phyloP scores from a whole-genome alignment of 2,797 vertebrate species.

The Arremon brunneinucha region DNA sequence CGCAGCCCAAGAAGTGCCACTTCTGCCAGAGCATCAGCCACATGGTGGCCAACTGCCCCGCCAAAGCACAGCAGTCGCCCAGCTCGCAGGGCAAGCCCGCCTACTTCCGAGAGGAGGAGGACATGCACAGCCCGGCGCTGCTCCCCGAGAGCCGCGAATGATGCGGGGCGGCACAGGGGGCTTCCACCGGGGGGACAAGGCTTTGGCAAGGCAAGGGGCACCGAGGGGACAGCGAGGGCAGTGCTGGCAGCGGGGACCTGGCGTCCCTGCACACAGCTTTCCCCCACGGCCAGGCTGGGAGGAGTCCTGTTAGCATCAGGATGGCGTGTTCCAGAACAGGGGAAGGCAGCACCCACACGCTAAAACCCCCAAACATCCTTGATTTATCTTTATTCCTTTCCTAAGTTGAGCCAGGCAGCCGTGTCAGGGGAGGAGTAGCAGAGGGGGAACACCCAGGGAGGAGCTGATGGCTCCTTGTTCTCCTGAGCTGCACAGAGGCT shows the following conservation, averaged over 20 bases:
- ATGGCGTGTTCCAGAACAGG: background rate
- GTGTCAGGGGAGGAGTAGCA: background rate
- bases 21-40: conserved; percentile 96
- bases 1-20: conserved; percentile 97
- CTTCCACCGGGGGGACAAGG: conserved; percentile 67
- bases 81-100: conserved; percentile 87
- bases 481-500: background rate
- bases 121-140: conserved; percentile 77
- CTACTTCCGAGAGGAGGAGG: conserved; percentile 82
- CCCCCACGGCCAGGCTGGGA: background rate
- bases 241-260: background rate
- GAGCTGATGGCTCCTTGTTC: background rate
- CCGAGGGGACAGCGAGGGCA: background rate
- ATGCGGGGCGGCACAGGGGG: background rate
- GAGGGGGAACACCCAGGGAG: background rate
- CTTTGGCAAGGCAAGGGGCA: conserved; percentile 65
- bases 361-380: fast-evolving
- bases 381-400: background rate
- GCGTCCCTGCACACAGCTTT: background rate
- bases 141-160: conserved; percentile 77
- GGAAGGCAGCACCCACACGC: background rate
- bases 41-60: conserved; percentile 94
- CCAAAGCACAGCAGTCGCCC: conserved; percentile 88
- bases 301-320: background rate
- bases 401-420: background rate